Evolutionary conservation across 2,888 invertebrate genomes (phyloP).

Genomic region (Tenodera sinensis): DNA sequence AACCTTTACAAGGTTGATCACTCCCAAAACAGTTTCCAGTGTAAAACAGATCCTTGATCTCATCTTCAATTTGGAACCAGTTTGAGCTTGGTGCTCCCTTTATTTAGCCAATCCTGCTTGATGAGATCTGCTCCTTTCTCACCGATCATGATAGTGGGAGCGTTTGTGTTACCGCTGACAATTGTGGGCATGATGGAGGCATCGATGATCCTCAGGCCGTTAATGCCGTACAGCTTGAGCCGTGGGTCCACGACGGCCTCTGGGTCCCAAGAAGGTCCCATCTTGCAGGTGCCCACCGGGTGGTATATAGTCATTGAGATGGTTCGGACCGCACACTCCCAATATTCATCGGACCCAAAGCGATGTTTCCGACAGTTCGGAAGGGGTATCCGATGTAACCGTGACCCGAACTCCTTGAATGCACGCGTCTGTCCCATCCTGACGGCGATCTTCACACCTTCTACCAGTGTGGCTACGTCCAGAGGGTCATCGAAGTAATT

Average conservation of each 20-base stretch:
- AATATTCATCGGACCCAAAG: slow-evolving; percentile 76
- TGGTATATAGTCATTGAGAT: slow-evolving; percentile 90
- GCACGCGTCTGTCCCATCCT: slow-evolving; percentile 68
- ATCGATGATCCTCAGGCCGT: slow-evolving; percentile 77
- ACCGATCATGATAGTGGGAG: slow-evolving; percentile 87
- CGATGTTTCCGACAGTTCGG: slow-evolving; percentile 72
- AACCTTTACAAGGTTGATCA: too few relatives aligned
- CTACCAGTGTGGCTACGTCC: slow-evolving; percentile 76
- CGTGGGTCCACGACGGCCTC: slow-evolving; percentile 80
- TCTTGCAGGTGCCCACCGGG: slow-evolving; percentile 83
- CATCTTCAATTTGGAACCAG: not conserved
- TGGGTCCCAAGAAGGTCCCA: slow-evolving; percentile 76
- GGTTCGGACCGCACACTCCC: slow-evolving; percentile 82
- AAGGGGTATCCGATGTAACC: slow-evolving; percentile 68
- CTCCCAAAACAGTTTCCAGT: too few relatives aligned
- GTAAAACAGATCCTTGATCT: too few relatives aligned
- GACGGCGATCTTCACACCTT: slow-evolving; percentile 53
- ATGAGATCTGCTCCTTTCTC: slow-evolving; percentile 85
- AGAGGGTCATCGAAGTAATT: slow-evolving; percentile 83
- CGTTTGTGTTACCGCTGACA: slow-evolving; percentile 85
- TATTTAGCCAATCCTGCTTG: slow-evolving; percentile 73
- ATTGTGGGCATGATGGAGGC: slow-evolving; percentile 88
- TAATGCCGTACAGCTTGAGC: slow-evolving; percentile 67
- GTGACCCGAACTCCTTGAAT: slow-evolving; percentile 76
- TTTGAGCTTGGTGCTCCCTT: not conserved